Evolutionary conservation across 2,888 invertebrate species (phyloP), one percentile per base, ranked within the genome.

Genomic region (Agrochola litura): DNA sequence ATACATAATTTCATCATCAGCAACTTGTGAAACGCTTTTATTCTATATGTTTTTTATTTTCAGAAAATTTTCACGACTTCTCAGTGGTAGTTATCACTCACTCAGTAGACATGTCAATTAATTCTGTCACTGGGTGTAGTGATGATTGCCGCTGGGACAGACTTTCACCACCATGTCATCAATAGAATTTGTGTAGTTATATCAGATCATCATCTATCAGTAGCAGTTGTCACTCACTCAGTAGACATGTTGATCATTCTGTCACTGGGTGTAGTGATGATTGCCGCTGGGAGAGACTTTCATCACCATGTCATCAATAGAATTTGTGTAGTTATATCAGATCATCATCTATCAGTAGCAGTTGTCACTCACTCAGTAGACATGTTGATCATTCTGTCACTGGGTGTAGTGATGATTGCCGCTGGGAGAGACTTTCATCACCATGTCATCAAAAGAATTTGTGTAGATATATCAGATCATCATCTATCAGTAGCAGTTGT

Each of bases 231-330:
- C 49, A 30, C 66, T 49, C 30, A 30, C 30, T 16, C 22, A 63
- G 49, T 6, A n/a, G 37, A 70, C 22, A 70, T 67, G 67, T 82
- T 61, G 54, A 14, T 12, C 8, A 73, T 75, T 76, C 75, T 87
- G 83, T 79, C 77, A 72, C 81, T 81, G 69, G 67, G 73, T 52
- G 65, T 54, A 46, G 72, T 79, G 82, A 79, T 75, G 30, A 76
- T 25, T 46, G 41, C 46, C 14, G 30, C 56, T 70, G 71, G 19
- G 14, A 2, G 58, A 73, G 1, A 43, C 30, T 41, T 49, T 14
- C 5, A 60, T 37, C 76, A 37, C 43, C 6, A 6, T 16, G 16
- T n/a, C 43, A n/a, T 61, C 61, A 30, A 30, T 6, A 61, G 5
- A 30, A 30, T 61, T 19, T 19, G 61, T 61, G 30, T 19, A 10